Base-by-base conservation (phyloP, 35 echinoderm and acorn worm genomes). In the Apostichopus japonicus region DNA sequence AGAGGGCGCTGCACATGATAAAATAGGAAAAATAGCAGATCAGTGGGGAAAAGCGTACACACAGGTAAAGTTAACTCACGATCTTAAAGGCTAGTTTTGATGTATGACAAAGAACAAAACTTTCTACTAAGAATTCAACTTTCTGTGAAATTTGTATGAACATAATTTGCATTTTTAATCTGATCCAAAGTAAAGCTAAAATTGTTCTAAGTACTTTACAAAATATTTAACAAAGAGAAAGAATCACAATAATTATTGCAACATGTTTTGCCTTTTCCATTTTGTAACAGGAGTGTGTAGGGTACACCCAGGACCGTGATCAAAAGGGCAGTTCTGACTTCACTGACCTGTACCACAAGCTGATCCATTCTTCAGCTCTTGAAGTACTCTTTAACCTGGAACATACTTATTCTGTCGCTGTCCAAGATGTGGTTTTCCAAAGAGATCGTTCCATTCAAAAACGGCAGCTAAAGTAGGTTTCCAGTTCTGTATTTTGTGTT, bases 381-480 rank as follows among this genome's bases (percentile, higher is more conserved):
- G 97, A 98, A 55, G 95, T 90, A 6, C 79, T 98, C 13, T 95
- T 98, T 24, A 93, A 96, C 70, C 79, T 98, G 80, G 97, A 98
- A 73, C 97, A 98, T 77, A 98, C 94, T 55, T 98, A 98, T 62
- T 93, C 97, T 16, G 91, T 98, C 24, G 94, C 94, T 19, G 95
- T 98, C 16, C 92, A 98, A 80, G 95, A 95, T 71, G 79, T 96
- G 56, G 78, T 98, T 54, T 83, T 56, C 27, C 93, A 98, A 71
- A 92, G 97, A 82, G 97, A 98, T 79, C 51, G 79, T 19, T 79
- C 97, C 8, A 63, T 94, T 33, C 62, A 63, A 5, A 93, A 93
- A 14, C 55, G 94, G 15, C 95, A 96, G 62, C 72, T 73, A 25
- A 98, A 86, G 97, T 98, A 63, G 33, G 57, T 61, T 44, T 44